These are phyloP conservation scores for Mnemiopsis leidyi DNA, from an alignment of 37 sponge, comb jelly and placozoan species.

Conservation along the genomic window DNA sequence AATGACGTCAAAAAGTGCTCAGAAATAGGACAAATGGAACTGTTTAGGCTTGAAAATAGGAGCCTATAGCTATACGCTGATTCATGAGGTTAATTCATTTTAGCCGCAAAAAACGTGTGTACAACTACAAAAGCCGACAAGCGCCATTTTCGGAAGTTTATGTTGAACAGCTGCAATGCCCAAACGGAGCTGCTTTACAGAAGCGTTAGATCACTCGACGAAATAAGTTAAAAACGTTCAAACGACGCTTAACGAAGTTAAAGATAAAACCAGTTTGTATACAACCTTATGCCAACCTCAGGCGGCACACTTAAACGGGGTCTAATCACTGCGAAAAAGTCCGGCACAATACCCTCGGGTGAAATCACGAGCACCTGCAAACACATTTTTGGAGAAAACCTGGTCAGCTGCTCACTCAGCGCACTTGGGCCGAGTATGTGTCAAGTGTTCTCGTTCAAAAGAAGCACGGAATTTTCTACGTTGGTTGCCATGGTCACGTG, in stretches of 20 bases:
- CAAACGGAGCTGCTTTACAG: not conserved
- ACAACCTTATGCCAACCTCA: not conserved
- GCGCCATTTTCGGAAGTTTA: not conserved
- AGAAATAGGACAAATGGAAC: no score
- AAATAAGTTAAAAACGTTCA: not conserved
- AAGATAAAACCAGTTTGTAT: not conserved
- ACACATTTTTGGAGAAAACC: no score
- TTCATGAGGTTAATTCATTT: no score
- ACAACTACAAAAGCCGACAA: not conserved
- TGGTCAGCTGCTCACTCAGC: no score
- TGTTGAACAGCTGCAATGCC: no score
- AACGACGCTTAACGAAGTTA: not conserved
- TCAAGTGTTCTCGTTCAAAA: not conserved
- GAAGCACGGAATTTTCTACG: not conserved
- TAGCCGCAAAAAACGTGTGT: no score
- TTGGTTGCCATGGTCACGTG: not conserved
- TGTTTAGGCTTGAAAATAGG: no score
- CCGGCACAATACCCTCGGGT: no score
- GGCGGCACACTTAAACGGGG: not conserved
- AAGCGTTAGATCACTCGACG: not conserved
- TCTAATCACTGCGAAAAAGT: not conserved
- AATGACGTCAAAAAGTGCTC: not conserved
- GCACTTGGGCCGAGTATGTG: not conserved
- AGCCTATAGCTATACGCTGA: no score
- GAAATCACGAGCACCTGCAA: no score